A percentile compares a stretch with the other conserved stretches of the same genome.
phyloP scores from a whole-genome alignment of 2,888 invertebrate species.

The Thecocarcelia acutangulata region DNA sequence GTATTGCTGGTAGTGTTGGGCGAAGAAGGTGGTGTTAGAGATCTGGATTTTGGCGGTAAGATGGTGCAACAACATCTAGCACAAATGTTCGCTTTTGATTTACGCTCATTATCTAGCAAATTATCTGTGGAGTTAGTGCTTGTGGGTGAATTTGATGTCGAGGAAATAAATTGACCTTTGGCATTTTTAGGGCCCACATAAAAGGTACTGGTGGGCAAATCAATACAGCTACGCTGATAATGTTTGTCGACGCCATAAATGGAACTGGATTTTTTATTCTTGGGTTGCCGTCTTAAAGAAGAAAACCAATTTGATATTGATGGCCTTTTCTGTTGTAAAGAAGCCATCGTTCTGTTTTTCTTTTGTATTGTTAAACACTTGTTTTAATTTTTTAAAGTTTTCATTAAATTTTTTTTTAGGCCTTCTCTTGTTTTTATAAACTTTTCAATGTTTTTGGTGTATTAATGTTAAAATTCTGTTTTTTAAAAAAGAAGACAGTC shows the following conservation, averaged over 20 bases:
- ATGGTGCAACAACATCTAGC: constrained; percentile 79
- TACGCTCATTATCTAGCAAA: constrained; percentile 64
- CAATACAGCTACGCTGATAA: constrained; percentile 81
- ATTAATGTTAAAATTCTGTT: constrained; percentile 29
- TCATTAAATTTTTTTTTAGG: constrained; percentile 29
- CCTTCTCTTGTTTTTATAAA: constrained; percentile 23
- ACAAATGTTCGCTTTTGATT: constrained; percentile 73
- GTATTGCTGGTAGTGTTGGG: constrained; percentile 64
- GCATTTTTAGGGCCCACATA: constrained; percentile 73
- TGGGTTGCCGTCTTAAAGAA: constrained; percentile 85
- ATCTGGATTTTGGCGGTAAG: constrained; percentile 54
- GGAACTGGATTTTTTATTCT: constrained; percentile 76
- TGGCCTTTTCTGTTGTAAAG: constrained; percentile 85
- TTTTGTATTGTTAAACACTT: constrained; percentile 50
- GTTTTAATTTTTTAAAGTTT: constrained; percentile 38
- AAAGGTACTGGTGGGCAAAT: constrained; percentile 78
- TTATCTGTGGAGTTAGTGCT: constrained; percentile 72
- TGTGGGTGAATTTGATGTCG: constrained; percentile 24
- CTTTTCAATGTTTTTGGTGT: constrained; percentile 34
- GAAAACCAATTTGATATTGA: constrained; percentile 91
- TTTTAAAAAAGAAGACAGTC: constrained; percentile 10
- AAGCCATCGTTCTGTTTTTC: constrained; percentile 72
- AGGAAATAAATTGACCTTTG: constrained; percentile 8
- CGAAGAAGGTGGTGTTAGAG: constrained; percentile 61
- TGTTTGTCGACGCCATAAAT: constrained; percentile 75